Evolutionary conservation across 1,140 invertebrate species (phyloP).

Genomic region (Heliconius nattereri): DNA sequence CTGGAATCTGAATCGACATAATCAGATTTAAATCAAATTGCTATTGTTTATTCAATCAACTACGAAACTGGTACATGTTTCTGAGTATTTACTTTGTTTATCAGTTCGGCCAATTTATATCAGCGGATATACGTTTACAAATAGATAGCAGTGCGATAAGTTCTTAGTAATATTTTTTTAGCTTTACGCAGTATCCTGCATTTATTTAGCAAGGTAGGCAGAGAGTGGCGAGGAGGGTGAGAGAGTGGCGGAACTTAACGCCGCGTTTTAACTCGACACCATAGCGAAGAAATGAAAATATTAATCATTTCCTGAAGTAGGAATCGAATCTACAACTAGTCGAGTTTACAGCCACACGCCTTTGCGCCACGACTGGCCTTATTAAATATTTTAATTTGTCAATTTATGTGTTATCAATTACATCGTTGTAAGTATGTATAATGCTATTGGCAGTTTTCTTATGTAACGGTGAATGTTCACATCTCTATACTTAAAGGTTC

Average conservation of each 20-base stretch:
- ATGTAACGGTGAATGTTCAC: slow-evolving; percentile 2
- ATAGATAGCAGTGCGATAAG: neutral
- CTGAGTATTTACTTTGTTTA: slow-evolving; percentile 12
- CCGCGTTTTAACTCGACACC: no score
- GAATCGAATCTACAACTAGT: no score
- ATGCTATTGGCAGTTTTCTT: slow-evolving; percentile 1
- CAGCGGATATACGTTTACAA: neutral
- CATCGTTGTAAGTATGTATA: neutral
- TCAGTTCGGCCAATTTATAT: neutral
- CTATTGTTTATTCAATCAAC: slow-evolving; percentile 22
- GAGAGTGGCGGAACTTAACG: no score
- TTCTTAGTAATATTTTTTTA: neutral
- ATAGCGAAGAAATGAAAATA: no score
- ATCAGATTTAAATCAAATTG: slow-evolving; percentile 26
- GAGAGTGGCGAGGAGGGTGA: no score
- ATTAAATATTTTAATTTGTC: neutral
- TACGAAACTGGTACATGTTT: slow-evolving; percentile 10
- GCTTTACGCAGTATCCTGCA: no score
- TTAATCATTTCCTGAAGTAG: no score
- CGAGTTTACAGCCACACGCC: no score
- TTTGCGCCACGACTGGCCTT: no score
- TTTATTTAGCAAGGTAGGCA: no score
- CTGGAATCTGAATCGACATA: slow-evolving; percentile 39
- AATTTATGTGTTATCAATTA: neutral
- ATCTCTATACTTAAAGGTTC: slow-evolving; percentile 4